Evolutionary conservation across 2,113 vertebrate species (phyloP).

Genomic region (Silurus glanis): DNA sequence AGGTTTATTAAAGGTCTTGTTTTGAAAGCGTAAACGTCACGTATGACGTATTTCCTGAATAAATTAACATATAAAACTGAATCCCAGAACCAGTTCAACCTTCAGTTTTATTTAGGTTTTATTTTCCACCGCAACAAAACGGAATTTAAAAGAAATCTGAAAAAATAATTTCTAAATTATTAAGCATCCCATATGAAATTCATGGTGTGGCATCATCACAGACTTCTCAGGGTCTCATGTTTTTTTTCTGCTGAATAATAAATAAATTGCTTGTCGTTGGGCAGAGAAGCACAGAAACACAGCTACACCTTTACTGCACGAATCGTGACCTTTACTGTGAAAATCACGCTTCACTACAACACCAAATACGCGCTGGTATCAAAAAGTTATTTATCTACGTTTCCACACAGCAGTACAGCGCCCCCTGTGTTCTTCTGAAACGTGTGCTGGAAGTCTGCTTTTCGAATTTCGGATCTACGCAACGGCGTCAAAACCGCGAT

Average conservation of each 20-base stretch:
- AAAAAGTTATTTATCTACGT: too few relatives aligned
- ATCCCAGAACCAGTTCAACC: too few relatives aligned
- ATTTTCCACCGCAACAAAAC: background rate
- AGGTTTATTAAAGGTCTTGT: background rate
- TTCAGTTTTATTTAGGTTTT: background rate
- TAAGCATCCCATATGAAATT: background rate
- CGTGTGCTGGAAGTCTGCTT: too few relatives aligned
- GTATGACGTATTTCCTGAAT: background rate
- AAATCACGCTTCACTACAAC: background rate
- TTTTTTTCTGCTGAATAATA: background rate
- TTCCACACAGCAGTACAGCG: too few relatives aligned
- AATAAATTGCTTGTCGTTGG: background rate
- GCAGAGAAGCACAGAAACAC: background rate
- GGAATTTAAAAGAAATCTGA: background rate
- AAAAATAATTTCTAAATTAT: background rate
- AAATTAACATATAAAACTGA: background rate
- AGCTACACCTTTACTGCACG: background rate
- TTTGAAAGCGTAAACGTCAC: background rate
- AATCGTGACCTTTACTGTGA: too few relatives aligned
- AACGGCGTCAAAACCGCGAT: too few relatives aligned
- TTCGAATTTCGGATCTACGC: too few relatives aligned
- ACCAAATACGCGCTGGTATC: too few relatives aligned
- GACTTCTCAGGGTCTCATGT: background rate
- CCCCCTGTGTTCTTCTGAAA: too few relatives aligned
- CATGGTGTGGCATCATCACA: background rate